phyloP scores from a whole-genome alignment of 2,797 vertebrate species.

The Anguilla obscura region DNA sequence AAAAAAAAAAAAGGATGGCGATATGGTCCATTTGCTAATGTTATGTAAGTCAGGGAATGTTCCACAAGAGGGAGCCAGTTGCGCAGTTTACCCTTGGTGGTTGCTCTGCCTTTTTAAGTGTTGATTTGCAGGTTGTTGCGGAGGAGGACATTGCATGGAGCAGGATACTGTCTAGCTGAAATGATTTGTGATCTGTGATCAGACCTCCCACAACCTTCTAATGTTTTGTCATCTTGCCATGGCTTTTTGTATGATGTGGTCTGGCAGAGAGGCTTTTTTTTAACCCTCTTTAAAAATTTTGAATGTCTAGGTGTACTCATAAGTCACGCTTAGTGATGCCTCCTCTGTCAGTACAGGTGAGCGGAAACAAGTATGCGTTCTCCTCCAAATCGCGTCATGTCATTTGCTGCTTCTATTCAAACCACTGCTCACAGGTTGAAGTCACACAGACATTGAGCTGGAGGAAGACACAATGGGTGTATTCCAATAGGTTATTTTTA shows the following conservation, averaged over 20 bases:
- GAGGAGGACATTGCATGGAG: neutral
- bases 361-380: neutral
- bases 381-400: neutral
- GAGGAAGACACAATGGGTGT: neutral
- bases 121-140: neutral
- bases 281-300: too few relatives aligned
- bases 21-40: neutral
- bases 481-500: too few relatives aligned
- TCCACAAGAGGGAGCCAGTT: slow-evolving; percentile 2
- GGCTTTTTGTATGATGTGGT: neutral
- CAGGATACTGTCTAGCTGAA: neutral
- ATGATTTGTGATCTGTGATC: neutral
- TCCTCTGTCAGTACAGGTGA: neutral
- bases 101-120: neutral
- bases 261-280: too few relatives aligned
- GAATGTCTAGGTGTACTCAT: neutral
- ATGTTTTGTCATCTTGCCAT: neutral
- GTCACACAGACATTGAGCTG: neutral
- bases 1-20: neutral
- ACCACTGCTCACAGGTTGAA: neutral
- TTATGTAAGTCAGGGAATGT: neutral
- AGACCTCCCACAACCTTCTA: neutral
- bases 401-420: neutral
- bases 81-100: neutral
- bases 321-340: neutral